Conservation (phyloP, 2,797 vertebrate species). For the Pseudomugil gertrudae region DNA sequence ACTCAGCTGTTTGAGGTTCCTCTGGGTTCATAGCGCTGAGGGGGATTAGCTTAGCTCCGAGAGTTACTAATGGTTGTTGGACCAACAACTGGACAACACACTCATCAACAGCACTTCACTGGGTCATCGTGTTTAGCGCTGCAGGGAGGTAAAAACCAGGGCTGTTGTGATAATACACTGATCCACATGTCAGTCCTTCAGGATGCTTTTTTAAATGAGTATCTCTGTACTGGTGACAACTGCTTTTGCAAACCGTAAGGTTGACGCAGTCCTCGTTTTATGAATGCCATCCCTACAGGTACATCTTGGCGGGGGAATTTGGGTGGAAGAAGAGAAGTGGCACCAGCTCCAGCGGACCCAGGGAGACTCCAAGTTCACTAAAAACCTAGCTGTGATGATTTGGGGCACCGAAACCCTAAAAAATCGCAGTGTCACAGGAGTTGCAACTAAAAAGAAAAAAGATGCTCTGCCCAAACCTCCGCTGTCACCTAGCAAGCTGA, state of each 20-base stretch:
- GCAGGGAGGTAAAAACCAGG: not conserved
- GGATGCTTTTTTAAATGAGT: not conserved
- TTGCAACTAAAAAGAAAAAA: constrained; percentile 99
- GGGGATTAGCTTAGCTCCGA: constrained; percentile 23
- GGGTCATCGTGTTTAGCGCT: constrained; percentile 15
- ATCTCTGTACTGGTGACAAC: not conserved
- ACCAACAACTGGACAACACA: constrained; percentile 19
- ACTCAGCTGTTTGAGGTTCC: constrained; percentile 8
- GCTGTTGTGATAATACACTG: not conserved
- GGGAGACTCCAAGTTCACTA: constrained; percentile 99
- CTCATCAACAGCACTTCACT: not conserved
- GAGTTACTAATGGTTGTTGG: constrained; percentile 23
- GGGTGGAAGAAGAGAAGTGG: constrained; percentile 99
- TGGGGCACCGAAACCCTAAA: constrained; percentile 99
- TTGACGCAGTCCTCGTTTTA: not conserved
- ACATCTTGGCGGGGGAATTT: constrained; percentile 97
- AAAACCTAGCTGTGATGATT: constrained; percentile 99
- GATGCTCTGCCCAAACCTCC: constrained; percentile 97
- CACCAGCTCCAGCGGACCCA: constrained; percentile 98
- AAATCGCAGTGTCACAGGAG: constrained; percentile 98
- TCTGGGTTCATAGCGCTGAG: constrained; percentile 8
- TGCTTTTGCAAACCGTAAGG: not conserved
- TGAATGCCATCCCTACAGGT: constrained; percentile 78
- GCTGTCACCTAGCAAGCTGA: constrained; percentile 97
- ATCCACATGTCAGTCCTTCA: not conserved